Base-by-base conservation (phyloP, 2,113 vertebrate genomes). In the Coregonus clupeaformis region DNA sequence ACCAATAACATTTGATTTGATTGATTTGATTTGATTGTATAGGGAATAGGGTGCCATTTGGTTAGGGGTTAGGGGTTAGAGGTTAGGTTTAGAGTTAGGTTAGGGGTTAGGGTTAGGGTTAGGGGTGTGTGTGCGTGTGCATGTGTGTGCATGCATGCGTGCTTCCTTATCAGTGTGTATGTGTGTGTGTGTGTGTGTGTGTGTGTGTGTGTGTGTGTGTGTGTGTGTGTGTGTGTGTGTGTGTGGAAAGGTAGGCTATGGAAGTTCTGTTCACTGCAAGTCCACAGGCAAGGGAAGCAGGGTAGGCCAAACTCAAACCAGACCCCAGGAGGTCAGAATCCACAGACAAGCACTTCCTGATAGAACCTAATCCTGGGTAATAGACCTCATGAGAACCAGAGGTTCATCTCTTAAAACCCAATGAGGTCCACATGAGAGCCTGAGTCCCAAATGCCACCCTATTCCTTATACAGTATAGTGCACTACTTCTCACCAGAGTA, bases 81-180 rank as follows among this genome's bases (percentile, higher is more conserved):
- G 30, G 30, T 32, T 32, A 32, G 30, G 30, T 32, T 32, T 32
- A 32, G 30, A 5, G 30, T 32, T 32, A 6, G 5, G 29, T 30
- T 30, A 4, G 5, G 4, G 3, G 29, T 30, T 57, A 20, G 13
- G 14, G n/a, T n/a, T n/a, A n/a, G n/a, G n/a, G n/a, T n/a, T n/a
- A n/a, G n/a, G n/a, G n/a, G n/a, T 59, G 55, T 59, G 64, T 52
- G 69, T 65, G 47, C 68, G 2, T 80, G 75, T 82, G 66, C 79
- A 77, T 57, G 67, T 60, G 73, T 73, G 71, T 57, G 73, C 57
- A 85, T 85, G 84, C 77, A 81, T 24, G 71, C 72, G 52, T 25
- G 62, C 70, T 32, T 25, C 2, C 13, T n/a, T 49, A 30, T 13
- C 65, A 27, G 20, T 27, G 36, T 9, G 68, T 36, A 1, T 9